These are phyloP conservation scores for Heliconius hermathena DNA, from an alignment of 1,140 invertebrate genomes.

Conservation along the genomic window DNA sequence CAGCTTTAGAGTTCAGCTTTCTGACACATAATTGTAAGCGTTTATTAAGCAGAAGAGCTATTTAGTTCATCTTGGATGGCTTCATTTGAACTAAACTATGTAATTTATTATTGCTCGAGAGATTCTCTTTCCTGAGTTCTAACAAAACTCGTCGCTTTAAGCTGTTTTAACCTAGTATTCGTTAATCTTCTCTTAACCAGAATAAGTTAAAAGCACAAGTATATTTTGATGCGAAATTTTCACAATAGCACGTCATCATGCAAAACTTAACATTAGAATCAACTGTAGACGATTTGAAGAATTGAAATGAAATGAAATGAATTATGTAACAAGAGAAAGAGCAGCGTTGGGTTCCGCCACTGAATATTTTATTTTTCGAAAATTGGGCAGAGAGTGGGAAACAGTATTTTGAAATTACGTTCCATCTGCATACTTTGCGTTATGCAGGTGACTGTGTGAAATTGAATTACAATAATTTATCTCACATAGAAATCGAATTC, in stretches of 20 bases:
- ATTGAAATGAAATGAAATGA: too few species aligned
- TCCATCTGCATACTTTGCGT: background rate
- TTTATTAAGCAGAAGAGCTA: slow-evolving; percentile 12
- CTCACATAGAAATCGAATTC: background rate
- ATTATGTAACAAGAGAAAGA: background rate
- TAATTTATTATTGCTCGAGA: background rate
- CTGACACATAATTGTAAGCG: slow-evolving; percentile 16
- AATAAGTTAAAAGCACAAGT: background rate
- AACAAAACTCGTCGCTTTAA: background rate
- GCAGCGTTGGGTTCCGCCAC: background rate
- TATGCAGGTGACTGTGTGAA: background rate
- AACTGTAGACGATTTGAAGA: too few species aligned
- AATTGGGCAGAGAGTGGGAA: background rate
- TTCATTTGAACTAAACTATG: background rate
- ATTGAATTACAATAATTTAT: background rate
- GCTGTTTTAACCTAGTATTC: background rate
- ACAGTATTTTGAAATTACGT: background rate
- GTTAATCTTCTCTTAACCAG: background rate
- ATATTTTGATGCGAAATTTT: too few species aligned
- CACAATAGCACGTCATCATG: too few species aligned
- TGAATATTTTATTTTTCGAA: too few species aligned
- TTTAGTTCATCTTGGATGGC: background rate
- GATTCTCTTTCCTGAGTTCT: background rate
- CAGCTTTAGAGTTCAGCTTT: slow-evolving; percentile 20
- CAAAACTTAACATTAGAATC: too few species aligned